Percentiles rank a stretch among this genome's conserved stretches.
phyloP scores from a whole-genome alignment of 2,888 invertebrate species.

The Spodoptera picta region DNA sequence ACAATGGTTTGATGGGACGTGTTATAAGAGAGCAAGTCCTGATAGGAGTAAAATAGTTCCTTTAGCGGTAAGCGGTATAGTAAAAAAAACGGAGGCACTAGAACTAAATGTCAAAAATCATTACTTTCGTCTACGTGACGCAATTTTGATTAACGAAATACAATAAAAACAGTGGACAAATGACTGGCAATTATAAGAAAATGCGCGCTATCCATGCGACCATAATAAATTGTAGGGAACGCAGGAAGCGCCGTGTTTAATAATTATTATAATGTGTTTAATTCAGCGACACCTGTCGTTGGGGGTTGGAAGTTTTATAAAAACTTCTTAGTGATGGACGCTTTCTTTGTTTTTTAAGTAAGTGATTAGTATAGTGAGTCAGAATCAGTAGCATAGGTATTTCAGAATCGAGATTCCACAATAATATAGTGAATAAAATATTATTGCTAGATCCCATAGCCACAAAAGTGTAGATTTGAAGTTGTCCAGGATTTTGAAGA shows the following conservation, averaged over 20 bases:
- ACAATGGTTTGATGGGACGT: too few species aligned
- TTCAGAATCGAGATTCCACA: too few species aligned
- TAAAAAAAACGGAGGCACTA: too few species aligned
- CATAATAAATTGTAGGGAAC: constrained; percentile 16
- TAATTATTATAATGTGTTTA: constrained; percentile 17
- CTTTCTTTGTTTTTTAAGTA: not conserved
- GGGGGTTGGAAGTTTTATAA: constrained; percentile 10
- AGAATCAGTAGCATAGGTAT: too few species aligned
- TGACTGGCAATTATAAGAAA: constrained; percentile 31
- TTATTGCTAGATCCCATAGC: too few species aligned
- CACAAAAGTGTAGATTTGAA: too few species aligned
- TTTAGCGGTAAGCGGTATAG: too few species aligned
- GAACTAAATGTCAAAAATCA: constrained; percentile 30
- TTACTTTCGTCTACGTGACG: constrained; percentile 19
- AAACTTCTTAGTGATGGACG: not conserved
- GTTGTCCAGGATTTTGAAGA: too few species aligned
- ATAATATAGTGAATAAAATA: too few species aligned
- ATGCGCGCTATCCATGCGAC: constrained; percentile 23
- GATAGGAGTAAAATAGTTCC: too few species aligned
- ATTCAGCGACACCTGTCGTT: constrained; percentile 31
- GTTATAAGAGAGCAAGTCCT: too few species aligned
- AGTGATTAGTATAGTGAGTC: too few species aligned
- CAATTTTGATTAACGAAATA: constrained; percentile 36
- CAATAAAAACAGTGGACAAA: constrained; percentile 24
- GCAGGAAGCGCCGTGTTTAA: constrained; percentile 26